Evolutionary conservation across 2,888 invertebrate species (phyloP).

Genomic region (Lymantria monacha): DNA sequence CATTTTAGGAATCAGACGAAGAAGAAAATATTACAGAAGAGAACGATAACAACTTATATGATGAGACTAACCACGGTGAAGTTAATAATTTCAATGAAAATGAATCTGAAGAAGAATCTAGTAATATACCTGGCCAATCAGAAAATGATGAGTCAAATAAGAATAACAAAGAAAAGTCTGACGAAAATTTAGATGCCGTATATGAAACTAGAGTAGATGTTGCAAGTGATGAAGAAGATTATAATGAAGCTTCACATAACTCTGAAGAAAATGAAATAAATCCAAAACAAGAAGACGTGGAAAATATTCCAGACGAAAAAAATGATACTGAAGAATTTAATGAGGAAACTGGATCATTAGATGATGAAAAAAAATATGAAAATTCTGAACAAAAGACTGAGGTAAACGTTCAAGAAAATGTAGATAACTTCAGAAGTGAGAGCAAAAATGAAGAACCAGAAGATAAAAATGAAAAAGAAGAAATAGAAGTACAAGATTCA

Average conservation of each 20-base stretch:
- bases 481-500: background rate
- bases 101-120: constrained; percentile 4
- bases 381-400: constrained; percentile 7
- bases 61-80: constrained; percentile 1
- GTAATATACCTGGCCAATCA: constrained; percentile 3
- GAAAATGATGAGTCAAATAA: background rate
- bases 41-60: background rate
- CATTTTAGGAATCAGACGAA: constrained; percentile 62
- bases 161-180: constrained; percentile 1
- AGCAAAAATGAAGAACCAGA: constrained; percentile 15
- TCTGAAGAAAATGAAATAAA: constrained; percentile 7
- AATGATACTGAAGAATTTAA: background rate
- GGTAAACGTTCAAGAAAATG: background rate
- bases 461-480: constrained; percentile 1
- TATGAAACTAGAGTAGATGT: constrained; percentile 20
- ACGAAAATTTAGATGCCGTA: constrained; percentile 17
- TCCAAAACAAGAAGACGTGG: constrained; percentile 6
- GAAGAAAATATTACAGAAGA: constrained; percentile 23
- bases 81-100: constrained; percentile 11
- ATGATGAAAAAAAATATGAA: constrained; percentile 1
- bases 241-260: constrained; percentile 22
- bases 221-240: constrained; percentile 12
- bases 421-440: constrained; percentile 5
- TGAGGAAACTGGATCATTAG: constrained; percentile 8
- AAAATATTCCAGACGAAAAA: background rate